Evolutionary conservation across 2,797 vertebrate species (phyloP).

Genomic region (Uromys caudimaculatus): DNA sequence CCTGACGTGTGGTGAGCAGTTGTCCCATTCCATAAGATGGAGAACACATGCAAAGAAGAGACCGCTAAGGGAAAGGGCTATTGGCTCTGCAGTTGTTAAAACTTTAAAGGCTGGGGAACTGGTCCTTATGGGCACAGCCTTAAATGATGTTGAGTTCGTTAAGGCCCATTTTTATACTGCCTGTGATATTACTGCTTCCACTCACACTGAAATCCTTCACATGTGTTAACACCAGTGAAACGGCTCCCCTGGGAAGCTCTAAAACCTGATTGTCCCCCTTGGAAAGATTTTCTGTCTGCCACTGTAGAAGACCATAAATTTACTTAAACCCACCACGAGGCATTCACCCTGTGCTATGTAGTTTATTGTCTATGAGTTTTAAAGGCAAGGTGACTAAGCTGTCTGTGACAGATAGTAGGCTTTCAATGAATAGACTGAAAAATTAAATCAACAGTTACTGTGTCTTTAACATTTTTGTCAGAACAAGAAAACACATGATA

Average conservation of each 20-base stretch:
- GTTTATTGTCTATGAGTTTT: not conserved
- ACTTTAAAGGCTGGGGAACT: not conserved
- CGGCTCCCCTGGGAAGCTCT: not conserved
- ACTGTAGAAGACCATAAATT: not conserved
- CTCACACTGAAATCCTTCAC: not conserved
- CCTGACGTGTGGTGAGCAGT: not conserved
- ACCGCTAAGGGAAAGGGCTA: not conserved
- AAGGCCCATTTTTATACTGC: not conserved
- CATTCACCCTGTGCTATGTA: not conserved
- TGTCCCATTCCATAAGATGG: not conserved
- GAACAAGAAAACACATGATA: not conserved
- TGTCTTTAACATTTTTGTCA: not conserved
- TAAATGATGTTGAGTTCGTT: not conserved
- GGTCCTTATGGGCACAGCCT: not conserved
- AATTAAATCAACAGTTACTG: constrained; percentile 18
- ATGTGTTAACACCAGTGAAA: not conserved
- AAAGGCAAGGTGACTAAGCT: not conserved
- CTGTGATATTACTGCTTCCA: not conserved
- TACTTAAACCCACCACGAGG: not conserved
- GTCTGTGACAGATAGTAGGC: not conserved
- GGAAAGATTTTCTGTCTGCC: not conserved
- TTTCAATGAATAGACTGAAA: not conserved
- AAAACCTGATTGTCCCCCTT: not conserved
- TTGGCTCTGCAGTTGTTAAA: not conserved
- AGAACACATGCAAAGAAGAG: not conserved